Conservation (phyloP, 2,888 invertebrate genomes). For the Teinopalpus imperialis region DNA sequence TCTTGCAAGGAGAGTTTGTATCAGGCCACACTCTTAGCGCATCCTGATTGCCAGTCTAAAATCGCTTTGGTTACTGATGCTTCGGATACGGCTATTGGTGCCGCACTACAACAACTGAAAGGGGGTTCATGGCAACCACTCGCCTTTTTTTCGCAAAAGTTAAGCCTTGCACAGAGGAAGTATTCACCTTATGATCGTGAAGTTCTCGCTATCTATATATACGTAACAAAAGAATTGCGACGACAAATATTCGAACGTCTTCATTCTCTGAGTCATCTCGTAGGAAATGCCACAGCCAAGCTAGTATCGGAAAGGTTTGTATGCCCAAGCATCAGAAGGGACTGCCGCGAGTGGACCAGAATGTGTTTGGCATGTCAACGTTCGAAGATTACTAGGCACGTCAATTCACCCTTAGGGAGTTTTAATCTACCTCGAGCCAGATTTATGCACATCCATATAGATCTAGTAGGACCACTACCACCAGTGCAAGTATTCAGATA, state of each 20-base stretch:
- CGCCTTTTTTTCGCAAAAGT: too few species aligned
- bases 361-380: constrained; percentile 26
- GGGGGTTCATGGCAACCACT: too few species aligned
- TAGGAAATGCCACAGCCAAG: constrained; percentile 18
- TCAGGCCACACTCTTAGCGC: too few species aligned
- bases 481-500: constrained; percentile 29
- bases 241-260: constrained; percentile 26
- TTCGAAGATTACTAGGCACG: constrained; percentile 23
- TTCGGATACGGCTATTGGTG: too few species aligned
- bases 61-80: too few species aligned
- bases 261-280: constrained; percentile 30
- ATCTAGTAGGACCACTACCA: constrained; percentile 39
- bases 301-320: constrained; percentile 26
- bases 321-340: constrained; percentile 29
- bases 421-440: constrained; percentile 33
- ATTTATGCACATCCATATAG: constrained; percentile 44
- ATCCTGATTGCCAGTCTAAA: too few species aligned
- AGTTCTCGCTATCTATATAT: too few species aligned
- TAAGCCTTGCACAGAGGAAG: too few species aligned
- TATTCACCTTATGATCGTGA: too few species aligned
- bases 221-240: constrained; percentile 23
- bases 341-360: constrained; percentile 26
- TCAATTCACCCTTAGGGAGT: constrained; percentile 22
- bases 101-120: too few species aligned
- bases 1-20: too few species aligned